Evolutionary conservation across 2,888 invertebrate species (phyloP).

Genomic region (Chorisops tibialis): DNA sequence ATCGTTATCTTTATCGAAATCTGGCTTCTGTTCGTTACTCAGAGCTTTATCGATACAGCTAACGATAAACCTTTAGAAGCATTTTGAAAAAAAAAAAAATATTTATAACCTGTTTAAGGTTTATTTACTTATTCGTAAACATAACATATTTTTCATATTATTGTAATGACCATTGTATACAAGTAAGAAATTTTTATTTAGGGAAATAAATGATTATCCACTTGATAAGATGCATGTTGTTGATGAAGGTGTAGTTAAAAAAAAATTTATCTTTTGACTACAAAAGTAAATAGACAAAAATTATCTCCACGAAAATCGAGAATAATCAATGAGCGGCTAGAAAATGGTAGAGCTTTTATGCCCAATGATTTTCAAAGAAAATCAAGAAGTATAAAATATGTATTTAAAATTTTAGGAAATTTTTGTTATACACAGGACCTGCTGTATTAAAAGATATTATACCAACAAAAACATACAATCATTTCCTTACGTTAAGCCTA

Average conservation of each 20-base stretch:
- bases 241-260: neutral
- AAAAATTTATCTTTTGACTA: neutral
- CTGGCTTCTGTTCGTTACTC: too few species aligned
- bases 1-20: too few species aligned
- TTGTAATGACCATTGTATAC: too few species aligned
- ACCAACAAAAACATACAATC: neutral
- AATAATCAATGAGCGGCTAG: neutral
- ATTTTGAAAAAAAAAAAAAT: too few species aligned
- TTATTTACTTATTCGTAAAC: too few species aligned
- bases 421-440: neutral
- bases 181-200: too few species aligned
- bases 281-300: neutral
- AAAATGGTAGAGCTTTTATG: neutral
- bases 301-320: neutral
- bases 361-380: constrained; percentile 2
- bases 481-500: neutral
- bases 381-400: constrained; percentile 4
- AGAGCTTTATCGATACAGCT: too few species aligned
- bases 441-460: neutral
- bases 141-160: too few species aligned
- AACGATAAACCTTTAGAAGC: too few species aligned
- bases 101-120: too few species aligned
- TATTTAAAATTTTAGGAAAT: neutral
- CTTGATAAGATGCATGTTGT: too few species aligned
- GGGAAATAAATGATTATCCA: too few species aligned